These are phyloP conservation scores for Copsychus sechellarum DNA, from an alignment of 2,113 vertebrate genomes.

Conservation along the genomic window DNA sequence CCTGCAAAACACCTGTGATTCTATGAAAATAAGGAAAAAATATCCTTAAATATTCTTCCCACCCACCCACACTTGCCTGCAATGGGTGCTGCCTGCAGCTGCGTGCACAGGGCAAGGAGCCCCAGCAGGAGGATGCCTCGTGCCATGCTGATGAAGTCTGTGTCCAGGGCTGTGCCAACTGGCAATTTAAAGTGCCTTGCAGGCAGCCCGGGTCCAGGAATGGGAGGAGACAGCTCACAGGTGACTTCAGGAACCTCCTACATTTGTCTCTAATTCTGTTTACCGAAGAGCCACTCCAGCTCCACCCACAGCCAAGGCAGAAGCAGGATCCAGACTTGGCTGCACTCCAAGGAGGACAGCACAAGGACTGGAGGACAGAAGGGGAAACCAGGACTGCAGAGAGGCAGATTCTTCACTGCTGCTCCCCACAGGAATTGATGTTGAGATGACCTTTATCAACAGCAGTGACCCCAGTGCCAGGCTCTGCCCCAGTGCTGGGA, in stretches of 20 bases:
- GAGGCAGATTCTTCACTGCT: neutral
- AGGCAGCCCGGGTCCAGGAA: neutral
- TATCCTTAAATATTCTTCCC: neutral
- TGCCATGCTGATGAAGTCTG: neutral
- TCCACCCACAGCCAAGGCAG: neutral
- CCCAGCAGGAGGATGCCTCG: constrained; percentile 6
- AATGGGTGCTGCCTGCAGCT: constrained; percentile 18
- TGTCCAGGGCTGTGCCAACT: neutral
- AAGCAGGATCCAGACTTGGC: neutral
- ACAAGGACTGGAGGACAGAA: accelerated
- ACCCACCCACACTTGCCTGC: neutral
- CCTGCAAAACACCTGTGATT: neutral
- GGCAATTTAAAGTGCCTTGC: constrained; percentile 17
- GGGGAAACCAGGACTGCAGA: neutral
- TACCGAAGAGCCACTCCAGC: neutral
- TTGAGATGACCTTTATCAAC: neutral
- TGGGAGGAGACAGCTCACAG: constrained; percentile 24
- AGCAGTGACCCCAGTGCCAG: neutral
- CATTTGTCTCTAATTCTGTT: neutral
- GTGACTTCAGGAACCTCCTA: constrained; percentile 42
- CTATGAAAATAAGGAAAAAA: neutral
- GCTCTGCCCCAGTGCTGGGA: neutral
- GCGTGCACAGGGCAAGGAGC: neutral
- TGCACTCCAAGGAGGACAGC: accelerated
- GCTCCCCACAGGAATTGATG: neutral